Percentiles rank a stretch among this genome's conserved stretches.
These are phyloP conservation scores for Palythoa heliodiscus DNA, from an alignment of 92 coral and sea anemone genomes.

Conservation along the genomic window DNA sequence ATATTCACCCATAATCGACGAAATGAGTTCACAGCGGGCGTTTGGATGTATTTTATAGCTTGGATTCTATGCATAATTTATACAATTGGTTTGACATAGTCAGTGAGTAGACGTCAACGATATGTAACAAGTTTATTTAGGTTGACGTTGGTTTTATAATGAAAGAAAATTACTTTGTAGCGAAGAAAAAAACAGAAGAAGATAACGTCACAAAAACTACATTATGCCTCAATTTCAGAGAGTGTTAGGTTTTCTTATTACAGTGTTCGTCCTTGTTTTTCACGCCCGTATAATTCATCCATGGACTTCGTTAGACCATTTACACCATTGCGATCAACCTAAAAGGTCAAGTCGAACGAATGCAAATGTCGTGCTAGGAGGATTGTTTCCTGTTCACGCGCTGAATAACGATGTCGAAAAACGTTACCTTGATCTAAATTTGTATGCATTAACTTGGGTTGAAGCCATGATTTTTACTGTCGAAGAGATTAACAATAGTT, in stretches of 20 bases:
- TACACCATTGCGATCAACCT: conserved; percentile 58
- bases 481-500: conserved; percentile 68
- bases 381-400: conserved; percentile 89
- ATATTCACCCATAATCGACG: too few relatives aligned
- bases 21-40: too few relatives aligned
- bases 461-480: conserved; percentile 95
- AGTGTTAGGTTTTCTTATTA: not conserved
- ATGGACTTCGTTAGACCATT: not conserved
- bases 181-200: not conserved
- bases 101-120: conserved; percentile 6
- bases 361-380: conserved; percentile 80
- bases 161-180: conserved; percentile 6
- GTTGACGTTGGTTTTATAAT: conserved; percentile 11
- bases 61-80: conserved; percentile 20
- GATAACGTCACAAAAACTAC: not conserved
- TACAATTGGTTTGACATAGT: conserved; percentile 20
- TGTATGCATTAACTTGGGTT: conserved; percentile 87
- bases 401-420: conserved; percentile 33
- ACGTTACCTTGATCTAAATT: conserved; percentile 60
- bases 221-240: not conserved
- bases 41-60: too few relatives aligned
- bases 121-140: not conserved
- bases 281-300: not conserved
- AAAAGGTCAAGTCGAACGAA: conserved; percentile 39
- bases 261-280: not conserved